These are phyloP conservation scores for Micromesistius poutassou DNA, from an alignment of 2,797 vertebrate species.

Conservation along the genomic window DNA sequence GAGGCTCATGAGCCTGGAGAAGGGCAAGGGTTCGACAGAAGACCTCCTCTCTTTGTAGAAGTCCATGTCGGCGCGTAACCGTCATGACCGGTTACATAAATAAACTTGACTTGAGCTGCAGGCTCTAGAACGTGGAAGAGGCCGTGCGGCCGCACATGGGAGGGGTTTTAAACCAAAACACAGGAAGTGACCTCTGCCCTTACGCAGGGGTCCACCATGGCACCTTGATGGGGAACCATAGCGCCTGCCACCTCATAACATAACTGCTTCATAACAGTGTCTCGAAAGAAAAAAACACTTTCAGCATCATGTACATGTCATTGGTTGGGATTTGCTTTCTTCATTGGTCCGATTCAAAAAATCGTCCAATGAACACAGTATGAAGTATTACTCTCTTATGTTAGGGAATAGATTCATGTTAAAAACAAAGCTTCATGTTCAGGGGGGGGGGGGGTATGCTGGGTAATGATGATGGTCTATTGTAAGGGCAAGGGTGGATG, in stretches of 20 bases:
- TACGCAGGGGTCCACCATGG: background rate
- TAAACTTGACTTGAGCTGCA: background rate
- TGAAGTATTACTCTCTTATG: background rate
- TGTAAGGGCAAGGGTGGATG: background rate
- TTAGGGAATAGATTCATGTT: background rate
- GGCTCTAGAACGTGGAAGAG: background rate
- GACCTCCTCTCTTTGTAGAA: background rate
- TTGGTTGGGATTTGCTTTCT: no score
- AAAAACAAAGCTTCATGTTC: background rate
- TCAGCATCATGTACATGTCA: background rate
- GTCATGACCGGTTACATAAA: background rate
- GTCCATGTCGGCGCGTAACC: background rate
- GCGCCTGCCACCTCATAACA: background rate
- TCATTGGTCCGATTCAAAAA: no score
- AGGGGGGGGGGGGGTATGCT: background rate
- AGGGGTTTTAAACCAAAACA: background rate
- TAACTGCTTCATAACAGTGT: background rate
- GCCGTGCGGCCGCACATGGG: background rate
- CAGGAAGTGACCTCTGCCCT: background rate
- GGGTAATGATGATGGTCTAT: background rate
- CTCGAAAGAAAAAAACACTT: background rate
- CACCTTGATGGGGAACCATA: background rate
- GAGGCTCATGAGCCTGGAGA: background rate
- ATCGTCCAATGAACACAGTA: no score
- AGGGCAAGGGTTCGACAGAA: background rate